Evolutionary conservation across 2,888 invertebrate genomes (phyloP).

Genomic region (Cabera pusaria): DNA sequence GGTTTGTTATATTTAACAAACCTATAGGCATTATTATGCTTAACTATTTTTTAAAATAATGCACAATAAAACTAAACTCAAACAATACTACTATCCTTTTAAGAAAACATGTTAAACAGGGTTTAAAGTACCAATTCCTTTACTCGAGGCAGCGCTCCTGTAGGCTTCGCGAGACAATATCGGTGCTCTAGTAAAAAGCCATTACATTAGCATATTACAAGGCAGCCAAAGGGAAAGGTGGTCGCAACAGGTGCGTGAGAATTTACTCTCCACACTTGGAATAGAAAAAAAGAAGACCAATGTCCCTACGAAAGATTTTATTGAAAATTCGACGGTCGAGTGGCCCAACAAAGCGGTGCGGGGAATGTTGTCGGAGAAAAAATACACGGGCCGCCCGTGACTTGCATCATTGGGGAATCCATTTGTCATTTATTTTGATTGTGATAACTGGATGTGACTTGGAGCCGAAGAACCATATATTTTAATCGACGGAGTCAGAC

Average conservation of each 20-base stretch:
- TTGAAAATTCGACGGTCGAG: slow-evolving; percentile 67
- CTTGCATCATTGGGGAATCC: slow-evolving; percentile 77
- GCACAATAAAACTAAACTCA: too few species aligned
- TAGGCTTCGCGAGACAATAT: slow-evolving; percentile 10
- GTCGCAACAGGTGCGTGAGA: slow-evolving; percentile 75
- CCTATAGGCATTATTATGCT: too few species aligned
- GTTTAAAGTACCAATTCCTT: too few species aligned
- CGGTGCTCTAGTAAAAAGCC: slow-evolving; percentile 11
- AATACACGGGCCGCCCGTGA: slow-evolving; percentile 59
- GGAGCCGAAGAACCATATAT: slow-evolving; percentile 50
- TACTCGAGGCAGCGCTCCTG: background rate
- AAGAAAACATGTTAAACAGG: too few species aligned
- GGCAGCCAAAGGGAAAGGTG: slow-evolving; percentile 11
- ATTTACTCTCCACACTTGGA: slow-evolving; percentile 47
- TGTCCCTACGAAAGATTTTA: slow-evolving; percentile 70
- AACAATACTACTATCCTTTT: too few species aligned
- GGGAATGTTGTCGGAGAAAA: slow-evolving; percentile 66
- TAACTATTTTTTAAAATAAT: too few species aligned
- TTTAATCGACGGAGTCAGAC: slow-evolving; percentile 37
- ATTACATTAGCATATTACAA: slow-evolving; percentile 24
- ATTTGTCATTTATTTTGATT: slow-evolving; percentile 85
- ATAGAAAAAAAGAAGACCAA: slow-evolving; percentile 59
- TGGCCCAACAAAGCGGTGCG: slow-evolving; percentile 67
- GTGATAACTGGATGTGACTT: slow-evolving; percentile 66
- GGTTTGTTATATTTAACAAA: too few species aligned